Conservation (phyloP, 2,797 vertebrate species). For the Sebastes oblongus region DNA sequence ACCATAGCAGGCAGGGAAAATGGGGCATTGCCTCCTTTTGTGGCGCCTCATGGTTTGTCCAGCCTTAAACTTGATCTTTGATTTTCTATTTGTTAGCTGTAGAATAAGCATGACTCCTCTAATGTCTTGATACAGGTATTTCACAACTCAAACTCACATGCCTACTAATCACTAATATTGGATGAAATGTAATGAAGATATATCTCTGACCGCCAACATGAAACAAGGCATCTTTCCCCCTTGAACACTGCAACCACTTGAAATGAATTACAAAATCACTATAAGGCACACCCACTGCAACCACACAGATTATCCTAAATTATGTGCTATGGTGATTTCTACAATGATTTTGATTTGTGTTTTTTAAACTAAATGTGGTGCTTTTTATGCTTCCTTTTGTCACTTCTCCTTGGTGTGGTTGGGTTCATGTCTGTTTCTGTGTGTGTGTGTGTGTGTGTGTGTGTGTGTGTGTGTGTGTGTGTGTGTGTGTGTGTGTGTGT, state of each 20-base stretch:
- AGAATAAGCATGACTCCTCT: not conserved
- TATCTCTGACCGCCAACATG: not conserved
- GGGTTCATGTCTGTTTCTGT: slow-evolving; percentile 19
- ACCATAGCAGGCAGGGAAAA: not conserved
- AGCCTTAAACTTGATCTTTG: not conserved
- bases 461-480: slow-evolving; percentile 5
- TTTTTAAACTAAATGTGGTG: not conserved
- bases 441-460: not conserved
- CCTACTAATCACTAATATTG: slow-evolving; percentile 62
- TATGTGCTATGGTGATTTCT: not conserved
- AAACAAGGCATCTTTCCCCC: not conserved
- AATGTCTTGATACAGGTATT: slow-evolving; percentile 7
- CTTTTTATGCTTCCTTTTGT: slow-evolving; percentile 5
- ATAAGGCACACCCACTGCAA: not conserved
- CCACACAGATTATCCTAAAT: not conserved
- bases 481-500: slow-evolving; percentile 6
- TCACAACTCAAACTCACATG: slow-evolving; percentile 21
- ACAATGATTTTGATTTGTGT: not conserved
- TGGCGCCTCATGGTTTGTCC: not conserved
- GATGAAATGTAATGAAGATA: slow-evolving; percentile 15
- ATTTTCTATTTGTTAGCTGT: not conserved
- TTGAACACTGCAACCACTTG: slow-evolving; percentile 6
- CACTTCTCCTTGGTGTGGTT: slow-evolving; percentile 21
- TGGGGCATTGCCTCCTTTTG: not conserved
- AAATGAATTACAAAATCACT: slow-evolving; percentile 7